phyloP scores from a whole-genome alignment of 2,113 vertebrate genomes.

The Columba livia region DNA sequence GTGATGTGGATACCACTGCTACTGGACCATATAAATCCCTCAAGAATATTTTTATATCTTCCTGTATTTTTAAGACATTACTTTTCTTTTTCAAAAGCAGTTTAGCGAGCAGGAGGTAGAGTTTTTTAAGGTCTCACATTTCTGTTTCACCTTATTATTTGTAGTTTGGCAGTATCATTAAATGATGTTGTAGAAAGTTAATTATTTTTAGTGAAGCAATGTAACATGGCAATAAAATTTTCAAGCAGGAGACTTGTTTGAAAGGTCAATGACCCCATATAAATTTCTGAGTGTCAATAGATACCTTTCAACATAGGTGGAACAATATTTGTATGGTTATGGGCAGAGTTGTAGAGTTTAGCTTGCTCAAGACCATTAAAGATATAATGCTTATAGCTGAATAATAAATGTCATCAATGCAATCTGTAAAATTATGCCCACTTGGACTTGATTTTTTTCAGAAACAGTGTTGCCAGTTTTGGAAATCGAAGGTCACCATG shows the following conservation, averaged over 20 bases:
- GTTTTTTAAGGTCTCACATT: neutral
- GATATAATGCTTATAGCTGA: neutral
- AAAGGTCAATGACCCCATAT: conserved; percentile 1
- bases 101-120: neutral
- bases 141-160: conserved; percentile 8
- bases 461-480: conserved; percentile 1
- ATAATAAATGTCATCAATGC: neutral
- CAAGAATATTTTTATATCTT: neutral
- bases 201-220: conserved; percentile 60
- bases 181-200: conserved; percentile 44
- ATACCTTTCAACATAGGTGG: conserved; percentile 25
- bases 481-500: neutral
- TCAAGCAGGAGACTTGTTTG: conserved; percentile 34
- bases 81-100: neutral
- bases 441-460: neutral
- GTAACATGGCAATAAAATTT: conserved; percentile 41
- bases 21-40: neutral
- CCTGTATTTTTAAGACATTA: neutral
- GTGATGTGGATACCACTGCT: neutral
- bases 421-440: conserved; percentile 7
- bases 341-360: neutral
- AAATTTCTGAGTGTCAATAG: conserved; percentile 52
- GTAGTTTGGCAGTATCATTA: conserved; percentile 16
- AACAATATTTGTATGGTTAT: neutral
- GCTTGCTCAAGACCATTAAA: neutral